Evolutionary conservation across 2,113 vertebrate genomes (phyloP), one percentile per base, ranked within the genome.

Genomic region (Psittacus erithacus): DNA sequence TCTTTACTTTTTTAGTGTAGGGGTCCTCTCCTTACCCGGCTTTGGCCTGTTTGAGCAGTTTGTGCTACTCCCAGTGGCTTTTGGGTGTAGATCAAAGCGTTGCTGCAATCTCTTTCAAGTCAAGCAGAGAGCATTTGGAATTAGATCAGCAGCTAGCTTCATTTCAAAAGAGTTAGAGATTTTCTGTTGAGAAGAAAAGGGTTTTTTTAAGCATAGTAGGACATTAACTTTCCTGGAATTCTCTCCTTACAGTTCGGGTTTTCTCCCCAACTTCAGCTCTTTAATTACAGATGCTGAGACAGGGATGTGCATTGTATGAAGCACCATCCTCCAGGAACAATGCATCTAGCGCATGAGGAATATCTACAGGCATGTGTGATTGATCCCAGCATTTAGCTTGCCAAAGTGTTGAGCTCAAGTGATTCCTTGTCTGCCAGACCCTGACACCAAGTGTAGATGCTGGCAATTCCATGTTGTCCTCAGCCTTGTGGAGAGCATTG

Each of bases 21-120:
- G 70, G 49, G 90, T 90, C 70, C 47, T 95, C 92, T 92, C 47
- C 70, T 94, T 75, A 84, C 89, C 93, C 83, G 76, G 59, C 79
- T 94, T 91, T 91, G 82, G 77, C 82, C 93, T 85, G 65, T 92
- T 95, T 93, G 80, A 97, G 86, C 69, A 96, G 91, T 52, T 93
- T 84, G 57, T 94, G 71, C 82, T 95, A 95, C 95, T 96, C 96
- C 96, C 96, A 92, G 73, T 59, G 94, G 97, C 77, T 95, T 93
- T 94, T 92, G 92, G 75, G 91, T 94, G 22, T 73, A 97, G 95
- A 97, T 97, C 96, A 97, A 97, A 97, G 95, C 14, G 3, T 39
- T 93, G 80, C 91, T 93, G 82, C 95, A 95, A 94, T 90, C 79
- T 49, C 95, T 97, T 97, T 96, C 92, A 96, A 97, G 94, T 91